phyloP scores from a whole-genome alignment of 2,797 vertebrate species.

The Enteromius treurensis region DNA sequence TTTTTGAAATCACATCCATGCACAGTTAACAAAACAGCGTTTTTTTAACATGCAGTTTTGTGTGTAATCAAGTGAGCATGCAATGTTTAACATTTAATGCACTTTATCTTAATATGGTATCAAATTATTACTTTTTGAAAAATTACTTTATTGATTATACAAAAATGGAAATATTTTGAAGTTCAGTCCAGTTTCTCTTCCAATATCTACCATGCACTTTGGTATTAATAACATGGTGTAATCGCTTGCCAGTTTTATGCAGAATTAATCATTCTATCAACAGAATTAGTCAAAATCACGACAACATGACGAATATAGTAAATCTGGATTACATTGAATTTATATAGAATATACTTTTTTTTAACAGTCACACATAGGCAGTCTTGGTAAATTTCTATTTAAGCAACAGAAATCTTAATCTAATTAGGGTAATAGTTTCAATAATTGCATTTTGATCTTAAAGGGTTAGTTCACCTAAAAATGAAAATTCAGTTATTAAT shows the following conservation, averaged over 20 bases:
- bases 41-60: neutral
- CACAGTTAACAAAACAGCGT: neutral
- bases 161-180: neutral
- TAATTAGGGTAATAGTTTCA: neutral
- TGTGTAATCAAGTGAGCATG: constrained; percentile 8
- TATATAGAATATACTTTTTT: neutral
- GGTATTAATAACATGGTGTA: neutral
- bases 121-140: neutral
- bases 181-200: constrained; percentile 2
- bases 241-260: neutral
- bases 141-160: neutral
- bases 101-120: neutral
- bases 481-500: too few species aligned
- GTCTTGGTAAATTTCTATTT: neutral
- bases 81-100: neutral
- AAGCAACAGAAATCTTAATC: neutral
- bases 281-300: neutral
- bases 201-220: neutral
- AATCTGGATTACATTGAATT: neutral
- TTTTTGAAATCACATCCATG: neutral
- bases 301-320: neutral
- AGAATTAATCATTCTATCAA: neutral
- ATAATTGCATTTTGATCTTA: neutral
- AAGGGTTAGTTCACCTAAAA: too few species aligned
- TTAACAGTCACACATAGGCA: neutral